Evolutionary conservation across 2,113 vertebrate species (phyloP).

Genomic region (Eptesicus fuscus): DNA sequence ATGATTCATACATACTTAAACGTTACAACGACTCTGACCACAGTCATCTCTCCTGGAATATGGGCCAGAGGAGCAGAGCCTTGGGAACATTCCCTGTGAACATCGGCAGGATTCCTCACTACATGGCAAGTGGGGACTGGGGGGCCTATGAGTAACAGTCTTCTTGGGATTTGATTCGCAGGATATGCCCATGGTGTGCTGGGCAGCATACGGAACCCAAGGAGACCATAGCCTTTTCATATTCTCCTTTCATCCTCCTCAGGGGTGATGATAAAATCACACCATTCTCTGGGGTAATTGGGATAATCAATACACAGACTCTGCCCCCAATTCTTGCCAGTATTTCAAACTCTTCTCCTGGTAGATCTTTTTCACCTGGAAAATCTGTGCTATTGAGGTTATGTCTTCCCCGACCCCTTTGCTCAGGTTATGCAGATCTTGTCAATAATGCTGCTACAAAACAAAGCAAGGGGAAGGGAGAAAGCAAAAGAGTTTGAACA

Average conservation of each 20-base stretch:
- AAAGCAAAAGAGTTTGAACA: background rate
- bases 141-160: background rate
- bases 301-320: slow-evolving; percentile 7
- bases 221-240: background rate
- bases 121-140: background rate
- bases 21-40: slow-evolving; percentile 39
- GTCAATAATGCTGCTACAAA: background rate
- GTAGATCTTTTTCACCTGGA: slow-evolving; percentile 1
- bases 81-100: background rate
- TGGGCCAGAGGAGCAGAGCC: background rate
- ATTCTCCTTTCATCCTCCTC: background rate
- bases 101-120: background rate
- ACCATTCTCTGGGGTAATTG: slow-evolving; percentile 4
- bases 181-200: background rate
- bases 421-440: background rate
- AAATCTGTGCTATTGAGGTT: background rate
- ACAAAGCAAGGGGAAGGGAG: background rate
- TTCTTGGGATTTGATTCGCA: background rate
- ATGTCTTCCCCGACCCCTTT: background rate
- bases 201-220: background rate
- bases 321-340: background rate
- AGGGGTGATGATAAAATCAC: background rate
- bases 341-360: slow-evolving; percentile 23
- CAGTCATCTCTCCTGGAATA: background rate
- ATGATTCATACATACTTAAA: slow-evolving; percentile 24